Evolutionary conservation across 1,140 invertebrate species (phyloP).

Genomic region (Neuroterus valhalla): DNA sequence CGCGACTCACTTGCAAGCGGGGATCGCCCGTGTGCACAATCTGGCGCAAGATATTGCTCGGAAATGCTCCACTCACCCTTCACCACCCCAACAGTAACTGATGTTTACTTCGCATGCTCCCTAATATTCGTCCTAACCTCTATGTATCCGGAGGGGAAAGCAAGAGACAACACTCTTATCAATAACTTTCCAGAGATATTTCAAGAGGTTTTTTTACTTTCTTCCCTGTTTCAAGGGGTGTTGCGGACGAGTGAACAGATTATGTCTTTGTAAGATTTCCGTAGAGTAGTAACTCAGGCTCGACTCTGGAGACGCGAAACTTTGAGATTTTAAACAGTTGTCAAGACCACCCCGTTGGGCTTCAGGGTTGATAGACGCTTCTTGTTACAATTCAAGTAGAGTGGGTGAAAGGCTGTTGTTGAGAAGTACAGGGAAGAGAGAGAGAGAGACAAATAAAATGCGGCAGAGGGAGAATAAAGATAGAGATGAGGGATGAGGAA

Average conservation of each 20-base stretch:
- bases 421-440: slow-evolving; percentile 41
- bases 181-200: neutral
- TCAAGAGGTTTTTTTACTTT: neutral
- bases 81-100: neutral
- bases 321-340: slow-evolving; percentile 68
- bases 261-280: neutral
- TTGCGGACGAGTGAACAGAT: neutral
- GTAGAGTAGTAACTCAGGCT: neutral
- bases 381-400: slow-evolving; percentile 45
- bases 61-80: slow-evolving; percentile 57
- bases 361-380: slow-evolving; percentile 55
- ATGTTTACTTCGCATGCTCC: slow-evolving; percentile 54
- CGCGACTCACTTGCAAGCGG: slow-evolving; percentile 44
- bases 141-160: slow-evolving; percentile 41
- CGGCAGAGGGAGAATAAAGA: slow-evolving; percentile 48
- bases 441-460: slow-evolving; percentile 30
- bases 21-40: slow-evolving; percentile 59
- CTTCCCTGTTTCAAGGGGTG: neutral
- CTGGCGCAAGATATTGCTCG: slow-evolving; percentile 63
- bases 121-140: slow-evolving; percentile 7
- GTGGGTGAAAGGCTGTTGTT: slow-evolving; percentile 20
- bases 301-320: neutral
- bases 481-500: slow-evolving; percentile 39
- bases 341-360: slow-evolving; percentile 64
- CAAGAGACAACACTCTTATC: slow-evolving; percentile 23